Evolutionary conservation across 2,888 invertebrate species (phyloP).

Genomic region (Plusia festucae): DNA sequence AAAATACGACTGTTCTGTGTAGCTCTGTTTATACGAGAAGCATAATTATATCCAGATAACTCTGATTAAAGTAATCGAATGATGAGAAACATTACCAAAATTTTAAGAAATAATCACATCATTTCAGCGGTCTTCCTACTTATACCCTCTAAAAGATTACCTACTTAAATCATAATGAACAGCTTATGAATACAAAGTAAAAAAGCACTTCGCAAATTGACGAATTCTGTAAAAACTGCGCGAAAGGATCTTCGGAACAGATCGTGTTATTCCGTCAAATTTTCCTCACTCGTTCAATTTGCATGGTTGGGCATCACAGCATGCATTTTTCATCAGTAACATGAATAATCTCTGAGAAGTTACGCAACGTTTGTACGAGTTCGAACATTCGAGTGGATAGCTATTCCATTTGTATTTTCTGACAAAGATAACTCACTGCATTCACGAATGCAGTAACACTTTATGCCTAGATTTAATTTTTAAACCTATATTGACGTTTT

Average conservation of each 20-base stretch:
- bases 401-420: neutral
- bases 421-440: neutral
- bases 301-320: slow-evolving; percentile 21
- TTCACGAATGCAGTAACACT: neutral
- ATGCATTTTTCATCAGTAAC: slow-evolving; percentile 52
- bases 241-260: slow-evolving; percentile 7
- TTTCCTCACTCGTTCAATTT: slow-evolving; percentile 31
- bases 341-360: slow-evolving; percentile 30
- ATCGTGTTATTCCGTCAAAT: slow-evolving; percentile 21
- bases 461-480: neutral
- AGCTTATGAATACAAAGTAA: slow-evolving; percentile 5
- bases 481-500: too few relatives aligned
- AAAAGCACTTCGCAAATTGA: neutral
- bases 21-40: too few relatives aligned
- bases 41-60: too few relatives aligned
- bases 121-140: neutral
- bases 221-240: neutral
- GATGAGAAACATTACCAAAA: neutral
- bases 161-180: neutral
- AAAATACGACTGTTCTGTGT: too few relatives aligned
- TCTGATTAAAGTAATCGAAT: neutral
- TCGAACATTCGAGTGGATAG: slow-evolving; percentile 7
- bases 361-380: slow-evolving; percentile 20
- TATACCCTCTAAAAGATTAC: neutral
- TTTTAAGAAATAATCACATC: slow-evolving; percentile 1